Evolutionary conservation across 2,888 invertebrate species (phyloP).

Genomic region (Lithophane socia): DNA sequence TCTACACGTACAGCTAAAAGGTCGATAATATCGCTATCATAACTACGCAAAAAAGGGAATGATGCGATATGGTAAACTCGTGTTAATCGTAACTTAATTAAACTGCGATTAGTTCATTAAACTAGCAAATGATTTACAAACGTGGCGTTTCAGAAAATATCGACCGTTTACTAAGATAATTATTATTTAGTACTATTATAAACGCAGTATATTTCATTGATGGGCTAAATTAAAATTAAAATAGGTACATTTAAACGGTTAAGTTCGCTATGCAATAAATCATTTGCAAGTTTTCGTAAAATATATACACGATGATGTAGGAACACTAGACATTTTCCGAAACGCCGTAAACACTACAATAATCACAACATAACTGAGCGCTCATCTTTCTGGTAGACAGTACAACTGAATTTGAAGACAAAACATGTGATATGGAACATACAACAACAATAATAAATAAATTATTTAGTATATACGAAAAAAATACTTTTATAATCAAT

Average conservation of each 20-base stretch:
- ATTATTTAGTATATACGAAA: neutral
- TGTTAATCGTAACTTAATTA: constrained; percentile 65
- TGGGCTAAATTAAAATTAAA: neutral
- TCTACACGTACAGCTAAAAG: constrained; percentile 74
- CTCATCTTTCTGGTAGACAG: constrained; percentile 44
- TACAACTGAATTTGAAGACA: constrained; percentile 39
- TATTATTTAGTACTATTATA: neutral
- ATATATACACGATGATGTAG: constrained; percentile 28
- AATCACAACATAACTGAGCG: constrained; percentile 67
- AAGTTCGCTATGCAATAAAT: constrained; percentile 18
- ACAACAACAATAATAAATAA: constrained; percentile 17
- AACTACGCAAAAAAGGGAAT: constrained; percentile 84
- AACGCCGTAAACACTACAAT: constrained; percentile 53
- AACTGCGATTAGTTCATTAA: constrained; percentile 53
- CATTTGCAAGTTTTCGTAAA: constrained; percentile 36
- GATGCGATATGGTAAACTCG: constrained; percentile 82
- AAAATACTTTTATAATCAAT: neutral
- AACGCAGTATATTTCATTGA: neutral
- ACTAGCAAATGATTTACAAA: constrained; percentile 62
- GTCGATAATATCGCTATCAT: constrained; percentile 84
- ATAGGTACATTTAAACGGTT: neutral
- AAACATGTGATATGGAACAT: constrained; percentile 36
- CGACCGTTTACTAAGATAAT: neutral
- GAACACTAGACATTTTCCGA: constrained; percentile 48
- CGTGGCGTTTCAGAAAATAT: constrained; percentile 47